These are phyloP conservation scores for Gnathonemus echidnorhynchus DNA, from an alignment of 2,113 vertebrate genomes.

Conservation along the genomic window DNA sequence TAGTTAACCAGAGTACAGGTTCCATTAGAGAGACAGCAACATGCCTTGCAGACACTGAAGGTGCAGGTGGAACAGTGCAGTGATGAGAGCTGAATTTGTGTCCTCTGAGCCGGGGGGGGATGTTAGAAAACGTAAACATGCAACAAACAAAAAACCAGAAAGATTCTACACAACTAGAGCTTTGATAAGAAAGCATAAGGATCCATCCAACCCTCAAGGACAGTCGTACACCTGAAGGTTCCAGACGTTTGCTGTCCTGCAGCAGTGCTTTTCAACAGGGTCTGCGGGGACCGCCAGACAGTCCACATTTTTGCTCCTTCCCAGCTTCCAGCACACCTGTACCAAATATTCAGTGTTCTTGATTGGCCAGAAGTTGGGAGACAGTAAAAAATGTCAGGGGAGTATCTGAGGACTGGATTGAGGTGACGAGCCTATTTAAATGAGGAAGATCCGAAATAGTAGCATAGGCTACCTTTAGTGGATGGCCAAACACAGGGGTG, in stretches of 20 bases:
- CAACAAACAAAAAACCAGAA: not conserved
- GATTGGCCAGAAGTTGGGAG: not conserved
- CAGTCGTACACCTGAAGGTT: not conserved
- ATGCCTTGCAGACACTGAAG: not conserved
- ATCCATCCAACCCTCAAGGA: not conserved
- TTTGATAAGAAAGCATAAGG: not conserved
- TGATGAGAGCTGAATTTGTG: not conserved
- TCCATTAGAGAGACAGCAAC: not conserved
- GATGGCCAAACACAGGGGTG: not conserved
- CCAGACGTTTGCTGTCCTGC: not conserved
- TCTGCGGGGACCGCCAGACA: not conserved
- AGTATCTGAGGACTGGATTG: not conserved
- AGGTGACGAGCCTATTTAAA: not conserved
- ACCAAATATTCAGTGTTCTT: not conserved
- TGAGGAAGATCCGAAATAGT: not conserved
- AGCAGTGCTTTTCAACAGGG: not conserved
- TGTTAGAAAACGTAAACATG: not conserved
- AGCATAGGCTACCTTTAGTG: no score
- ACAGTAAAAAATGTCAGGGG: not conserved
- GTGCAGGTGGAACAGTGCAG: not conserved
- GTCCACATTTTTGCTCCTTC: not conserved
- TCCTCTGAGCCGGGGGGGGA: not conserved
- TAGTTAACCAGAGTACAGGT: not conserved
- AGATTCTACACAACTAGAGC: not conserved
- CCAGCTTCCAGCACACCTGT: not conserved